These are phyloP conservation scores for Colletes gigas DNA, from an alignment of 1,140 invertebrate species.

Conservation along the genomic window DNA sequence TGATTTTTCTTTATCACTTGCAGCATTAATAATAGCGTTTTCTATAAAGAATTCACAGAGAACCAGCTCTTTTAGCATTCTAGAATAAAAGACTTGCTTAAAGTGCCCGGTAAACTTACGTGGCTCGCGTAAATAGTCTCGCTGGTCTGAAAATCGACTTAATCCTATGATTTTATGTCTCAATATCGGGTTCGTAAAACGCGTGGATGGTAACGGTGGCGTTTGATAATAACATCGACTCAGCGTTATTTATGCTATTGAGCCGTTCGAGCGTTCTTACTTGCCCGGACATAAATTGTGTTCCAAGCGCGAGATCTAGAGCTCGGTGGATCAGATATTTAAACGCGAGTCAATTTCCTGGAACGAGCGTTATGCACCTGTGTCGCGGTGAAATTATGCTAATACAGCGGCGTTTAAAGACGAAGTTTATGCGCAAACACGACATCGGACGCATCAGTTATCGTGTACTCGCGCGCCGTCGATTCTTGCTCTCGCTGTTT, in stretches of 20 bases:
- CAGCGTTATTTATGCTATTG: not conserved
- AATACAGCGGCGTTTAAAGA: constrained; percentile 1
- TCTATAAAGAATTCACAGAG: no score
- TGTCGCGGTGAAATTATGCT: not conserved
- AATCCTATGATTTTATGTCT: no score
- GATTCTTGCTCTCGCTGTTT: constrained; percentile 41
- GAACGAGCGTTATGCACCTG: constrained; percentile 31
- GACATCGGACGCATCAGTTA: constrained; percentile 15
- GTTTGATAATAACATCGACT: not conserved
- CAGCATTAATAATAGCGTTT: no score
- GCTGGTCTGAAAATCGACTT: no score
- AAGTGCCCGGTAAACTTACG: no score
- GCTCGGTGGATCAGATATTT: not conserved
- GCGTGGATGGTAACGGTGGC: not conserved
- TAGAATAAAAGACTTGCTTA: no score
- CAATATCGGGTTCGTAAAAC: no score
- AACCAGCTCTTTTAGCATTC: no score
- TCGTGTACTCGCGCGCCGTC: constrained; percentile 6
- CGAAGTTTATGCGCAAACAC: constrained; percentile 28
- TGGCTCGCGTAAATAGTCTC: no score
- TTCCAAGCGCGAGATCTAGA: not conserved
- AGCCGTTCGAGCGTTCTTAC: no score
- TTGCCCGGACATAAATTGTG: constrained; percentile 1
- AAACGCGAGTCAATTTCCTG: constrained; percentile 29
- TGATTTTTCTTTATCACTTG: no score